phyloP scores from a whole-genome alignment of 23 tunicate genomes.

The Botrylloides violaceus region DNA sequence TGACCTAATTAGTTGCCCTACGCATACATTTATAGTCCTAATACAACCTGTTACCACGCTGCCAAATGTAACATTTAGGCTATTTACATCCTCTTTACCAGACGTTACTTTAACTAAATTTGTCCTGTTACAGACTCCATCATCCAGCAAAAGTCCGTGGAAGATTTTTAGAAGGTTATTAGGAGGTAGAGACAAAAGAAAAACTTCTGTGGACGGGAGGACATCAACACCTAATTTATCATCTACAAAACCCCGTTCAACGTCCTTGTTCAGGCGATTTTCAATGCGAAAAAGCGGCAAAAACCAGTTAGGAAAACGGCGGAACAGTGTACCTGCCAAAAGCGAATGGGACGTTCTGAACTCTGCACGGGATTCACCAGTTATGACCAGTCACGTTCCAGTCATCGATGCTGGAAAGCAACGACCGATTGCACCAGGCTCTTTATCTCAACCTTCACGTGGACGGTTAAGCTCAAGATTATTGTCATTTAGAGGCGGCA shows the following conservation, averaged over 20 bases:
- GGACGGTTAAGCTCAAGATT: conserved; percentile 9
- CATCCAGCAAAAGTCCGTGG: conserved; percentile 54
- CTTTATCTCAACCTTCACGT: not conserved
- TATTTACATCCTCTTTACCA: too few species aligned
- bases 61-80: too few species aligned
- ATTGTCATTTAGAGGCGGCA: conserved; percentile 10
- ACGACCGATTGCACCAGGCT: not conserved
- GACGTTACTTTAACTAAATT: too few species aligned
- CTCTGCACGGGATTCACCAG: not conserved
- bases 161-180: conserved; percentile 53
- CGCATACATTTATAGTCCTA: not conserved
- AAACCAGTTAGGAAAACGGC: conserved; percentile 15
- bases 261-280: conserved; percentile 51
- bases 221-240: not conserved
- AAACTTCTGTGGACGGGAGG: not conserved
- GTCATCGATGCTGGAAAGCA: conserved; percentile 2
- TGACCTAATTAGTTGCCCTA: too few species aligned
- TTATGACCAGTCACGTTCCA: not conserved
- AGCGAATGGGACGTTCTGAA: conserved; percentile 48
- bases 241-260: conserved; percentile 20
- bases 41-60: too few species aligned
- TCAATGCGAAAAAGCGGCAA: conserved; percentile 28
- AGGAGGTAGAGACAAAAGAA: conserved; percentile 20
- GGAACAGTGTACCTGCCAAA: conserved; percentile 57
- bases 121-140: conserved; percentile 23